Base-by-base conservation (phyloP, 2,113 vertebrate species). In the Scomber japonicus region DNA sequence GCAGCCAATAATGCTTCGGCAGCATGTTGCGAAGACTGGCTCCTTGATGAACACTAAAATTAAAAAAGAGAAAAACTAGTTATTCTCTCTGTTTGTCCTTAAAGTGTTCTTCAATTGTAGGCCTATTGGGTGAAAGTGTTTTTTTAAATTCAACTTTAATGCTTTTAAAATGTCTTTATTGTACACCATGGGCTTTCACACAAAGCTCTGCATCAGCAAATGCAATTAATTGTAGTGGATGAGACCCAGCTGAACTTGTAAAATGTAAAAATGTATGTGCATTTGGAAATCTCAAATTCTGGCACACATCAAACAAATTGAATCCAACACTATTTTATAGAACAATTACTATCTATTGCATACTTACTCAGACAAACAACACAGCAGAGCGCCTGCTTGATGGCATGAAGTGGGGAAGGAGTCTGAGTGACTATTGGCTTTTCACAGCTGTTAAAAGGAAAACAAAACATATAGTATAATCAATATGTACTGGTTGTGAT, bases 1-100 rank as follows among this genome's bases (percentile, higher is more conserved):
- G 40, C 68, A 71, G 54, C 68, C 54, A 71, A 46, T 57, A 16
- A 57, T 27, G 15, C 54, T 71, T 46, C 15, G 14, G 53, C 53
- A 71, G 13, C 40, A 71, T 16, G 48, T 3, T 21, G 67, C 16
- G 19, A 70, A 56, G 51, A 70, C 68, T 56, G 68, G 54, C 44
- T 71, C 40, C 21, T 71, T 40, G 3, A 70, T 30, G 15, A 71
- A 30, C 14, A 13, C 54, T 56, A 6, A 27, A 70, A 70, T 11
- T 12, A 4, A 49, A 59, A 11, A 44, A n/a, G 53, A 70, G 51
- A 55, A 44, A 17, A 57, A 50, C 27, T 30, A 30, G 9, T 66
- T 10, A 27, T 17, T 66, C 63, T 66, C 3, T 50, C 7, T 50
- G 6, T 66, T 17, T n/a, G 30, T 40, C 15, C 31, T 60, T 11